Base-by-base conservation (phyloP, 2,888 invertebrate species). In the Schizotus pectinicornis region DNA sequence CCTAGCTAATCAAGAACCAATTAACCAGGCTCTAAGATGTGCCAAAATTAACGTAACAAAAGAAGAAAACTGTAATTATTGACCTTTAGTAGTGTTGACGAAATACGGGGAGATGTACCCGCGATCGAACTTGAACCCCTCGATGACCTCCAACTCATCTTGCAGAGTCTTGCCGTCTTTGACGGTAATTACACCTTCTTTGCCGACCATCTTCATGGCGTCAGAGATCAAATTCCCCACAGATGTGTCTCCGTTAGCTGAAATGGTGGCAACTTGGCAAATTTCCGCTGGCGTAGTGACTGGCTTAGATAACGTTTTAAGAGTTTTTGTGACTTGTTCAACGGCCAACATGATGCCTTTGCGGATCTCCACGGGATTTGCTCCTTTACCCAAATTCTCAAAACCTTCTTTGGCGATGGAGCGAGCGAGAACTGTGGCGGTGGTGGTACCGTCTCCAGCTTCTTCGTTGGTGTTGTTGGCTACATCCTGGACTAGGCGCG, bases 31-130 rank as follows among this genome's bases (percentile, higher is more conserved):
- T 67, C 65, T 67, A 64, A 63, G 43, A 53, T 54, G 63, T 65
- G 65, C 65, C 35, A n/a, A 31, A 35, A 56, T 30, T 11, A 47
- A 2, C 7, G 22, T n/a, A n/a, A n/a, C n/a, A n/a, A 3, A 38
- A 37, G 7, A 36, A 33, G 53, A 30, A 36, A 7, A 13, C n/a
- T n/a, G n/a, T n/a, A 31, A 12, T 9, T 42, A 55, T 48, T 58
- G 64, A 84, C 88, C 99, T 83, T 99, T 99, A 7, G 94, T 85
- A 0, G 97, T 94, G 82, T 99, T 99, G 77, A 99, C 99, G 83
- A 99, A 99, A 81, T 99, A 99, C 38, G 99, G 99, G 59, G 99
- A 99, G 81, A 99, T 98, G 82, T 98, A 99, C 66, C 99, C 99
- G 73, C 99, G 87, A 78, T 99, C 99, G 79, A 99, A 98, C 81